These are phyloP conservation scores for Staurois parvus DNA, from an alignment of 2,797 vertebrate species.

Conservation along the genomic window DNA sequence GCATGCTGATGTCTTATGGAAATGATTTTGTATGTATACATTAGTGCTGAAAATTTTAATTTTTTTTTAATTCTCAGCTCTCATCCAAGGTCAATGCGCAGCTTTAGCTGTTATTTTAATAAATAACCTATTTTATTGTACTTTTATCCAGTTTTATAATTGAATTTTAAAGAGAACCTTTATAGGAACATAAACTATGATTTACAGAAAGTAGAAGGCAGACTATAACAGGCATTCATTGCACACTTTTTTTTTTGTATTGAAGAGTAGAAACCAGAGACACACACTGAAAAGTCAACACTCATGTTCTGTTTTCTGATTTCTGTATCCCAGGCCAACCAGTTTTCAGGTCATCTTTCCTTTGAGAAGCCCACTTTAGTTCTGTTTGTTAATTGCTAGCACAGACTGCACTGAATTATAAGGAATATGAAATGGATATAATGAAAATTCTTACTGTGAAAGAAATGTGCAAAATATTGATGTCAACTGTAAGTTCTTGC, in stretches of 20 bases:
- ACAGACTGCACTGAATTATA: background rate
- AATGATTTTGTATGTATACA: too few species aligned
- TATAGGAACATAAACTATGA: background rate
- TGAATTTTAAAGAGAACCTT: too few species aligned
- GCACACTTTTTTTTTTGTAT: background rate
- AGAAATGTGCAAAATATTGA: background rate
- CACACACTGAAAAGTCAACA: background rate
- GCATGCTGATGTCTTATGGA: too few species aligned
- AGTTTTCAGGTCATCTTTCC: constrained; percentile 41
- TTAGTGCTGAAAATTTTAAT: too few species aligned
- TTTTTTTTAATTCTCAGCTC: too few species aligned
- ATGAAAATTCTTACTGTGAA: background rate
- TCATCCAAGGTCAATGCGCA: too few species aligned
- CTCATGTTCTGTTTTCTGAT: background rate
- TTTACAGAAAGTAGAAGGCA: background rate
- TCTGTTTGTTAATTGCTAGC: background rate
- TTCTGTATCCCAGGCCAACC: constrained; percentile 13
- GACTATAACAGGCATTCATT: background rate
- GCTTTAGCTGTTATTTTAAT: too few species aligned
- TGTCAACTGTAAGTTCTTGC: background rate
- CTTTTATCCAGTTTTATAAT: too few species aligned
- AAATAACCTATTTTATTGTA: too few species aligned
- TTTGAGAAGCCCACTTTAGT: background rate
- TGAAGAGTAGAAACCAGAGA: constrained; percentile 4
- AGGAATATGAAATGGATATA: background rate